A percentile compares a stretch with the other conserved stretches of the same genome.
Conservation (phyloP, 2,113 vertebrate species). For the Centropus bengalensis region DNA sequence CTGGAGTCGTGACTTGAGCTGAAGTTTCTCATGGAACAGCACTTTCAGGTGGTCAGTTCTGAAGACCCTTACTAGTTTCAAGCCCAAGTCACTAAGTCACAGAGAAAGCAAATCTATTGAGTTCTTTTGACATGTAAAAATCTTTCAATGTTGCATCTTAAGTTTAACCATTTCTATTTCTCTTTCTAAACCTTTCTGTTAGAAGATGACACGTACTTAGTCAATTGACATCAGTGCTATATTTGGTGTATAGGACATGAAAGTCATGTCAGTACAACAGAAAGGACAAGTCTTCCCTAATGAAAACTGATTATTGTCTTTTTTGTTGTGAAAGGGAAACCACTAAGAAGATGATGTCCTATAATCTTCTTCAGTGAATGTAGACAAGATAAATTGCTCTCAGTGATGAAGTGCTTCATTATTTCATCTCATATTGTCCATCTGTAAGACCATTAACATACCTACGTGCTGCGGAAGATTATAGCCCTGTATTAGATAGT, state of each 20-base stretch:
- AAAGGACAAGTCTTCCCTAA: background rate
- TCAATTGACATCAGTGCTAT: background rate
- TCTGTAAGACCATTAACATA: background rate
- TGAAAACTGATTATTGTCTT: background rate
- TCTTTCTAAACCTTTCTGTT: conserved; percentile 8
- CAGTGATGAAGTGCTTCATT: background rate
- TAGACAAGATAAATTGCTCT: conserved; percentile 25
- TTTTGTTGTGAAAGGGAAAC: conserved; percentile 36
- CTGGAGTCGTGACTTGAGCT: background rate
- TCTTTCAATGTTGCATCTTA: background rate
- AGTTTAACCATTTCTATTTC: background rate
- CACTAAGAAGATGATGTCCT: conserved; percentile 6
- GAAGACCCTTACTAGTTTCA: background rate
- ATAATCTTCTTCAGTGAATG: background rate
- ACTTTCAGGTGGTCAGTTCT: background rate
- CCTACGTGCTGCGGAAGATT: background rate
- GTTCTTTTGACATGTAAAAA: background rate
- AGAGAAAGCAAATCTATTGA: background rate
- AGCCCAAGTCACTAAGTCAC: background rate
- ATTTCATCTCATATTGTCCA: background rate
- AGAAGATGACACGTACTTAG: background rate
- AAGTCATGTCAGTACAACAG: background rate
- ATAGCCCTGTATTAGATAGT: background rate
- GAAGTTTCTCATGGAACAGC: background rate
- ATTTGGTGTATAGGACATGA: conserved; percentile 10